phyloP scores from a whole-genome alignment of 2,888 invertebrate genomes.

The Gerris lacustris region DNA sequence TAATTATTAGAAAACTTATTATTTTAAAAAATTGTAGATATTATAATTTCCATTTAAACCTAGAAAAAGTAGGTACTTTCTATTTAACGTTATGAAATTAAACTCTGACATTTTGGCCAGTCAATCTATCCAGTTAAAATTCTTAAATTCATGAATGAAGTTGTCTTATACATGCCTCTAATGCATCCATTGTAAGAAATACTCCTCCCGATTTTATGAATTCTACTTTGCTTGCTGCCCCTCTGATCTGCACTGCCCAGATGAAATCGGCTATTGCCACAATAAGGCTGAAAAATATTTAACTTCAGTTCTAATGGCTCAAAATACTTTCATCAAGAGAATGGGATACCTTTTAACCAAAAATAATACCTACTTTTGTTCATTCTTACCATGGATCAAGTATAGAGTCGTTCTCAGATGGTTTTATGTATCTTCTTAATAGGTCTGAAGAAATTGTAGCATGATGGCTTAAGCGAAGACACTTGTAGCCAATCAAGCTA shows the following conservation, averaged over 20 bases:
- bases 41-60: too few species aligned
- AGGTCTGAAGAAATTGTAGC: neutral
- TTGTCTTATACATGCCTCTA: slow-evolving; percentile 16
- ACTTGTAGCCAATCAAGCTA: neutral
- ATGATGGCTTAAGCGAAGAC: neutral
- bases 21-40: too few species aligned
- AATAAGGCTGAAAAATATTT: slow-evolving; percentile 18
- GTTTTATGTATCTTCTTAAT: slow-evolving; percentile 13
- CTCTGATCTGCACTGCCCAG: slow-evolving; percentile 15
- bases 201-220: slow-evolving; percentile 20
- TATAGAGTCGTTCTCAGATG: slow-evolving; percentile 17
- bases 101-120: too few species aligned
- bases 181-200: slow-evolving; percentile 19
- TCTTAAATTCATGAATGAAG: neutral
- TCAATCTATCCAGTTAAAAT: too few species aligned
- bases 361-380: too few species aligned
- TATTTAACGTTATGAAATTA: too few species aligned
- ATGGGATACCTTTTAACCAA: too few species aligned
- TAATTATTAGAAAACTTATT: too few species aligned
- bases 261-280: slow-evolving; percentile 16
- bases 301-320: neutral
- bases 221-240: slow-evolving; percentile 1
- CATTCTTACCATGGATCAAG: slow-evolving; percentile 17
- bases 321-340: neutral
- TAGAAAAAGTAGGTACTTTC: too few species aligned